Evolutionary conservation across 2,797 vertebrate species (phyloP).

Genomic region (Hyperoplus lanceolatus): DNA sequence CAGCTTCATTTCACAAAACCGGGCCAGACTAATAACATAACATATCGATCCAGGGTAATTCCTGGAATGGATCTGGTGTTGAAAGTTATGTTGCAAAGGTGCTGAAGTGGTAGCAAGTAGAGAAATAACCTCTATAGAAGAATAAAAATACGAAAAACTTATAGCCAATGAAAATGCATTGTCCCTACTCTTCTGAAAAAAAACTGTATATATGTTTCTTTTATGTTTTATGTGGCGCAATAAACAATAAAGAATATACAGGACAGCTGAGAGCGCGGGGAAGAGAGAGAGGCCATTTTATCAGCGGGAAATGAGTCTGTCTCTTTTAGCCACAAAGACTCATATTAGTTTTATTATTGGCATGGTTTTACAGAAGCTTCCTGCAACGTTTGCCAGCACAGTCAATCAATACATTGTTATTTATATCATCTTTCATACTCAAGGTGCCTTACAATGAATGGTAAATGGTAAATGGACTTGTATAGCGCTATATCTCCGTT

Average conservation of each 20-base stretch:
- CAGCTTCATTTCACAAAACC: conserved; percentile 45
- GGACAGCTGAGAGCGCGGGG: conserved; percentile 27
- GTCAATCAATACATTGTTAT: too few relatives aligned
- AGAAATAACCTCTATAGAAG: conserved; percentile 36
- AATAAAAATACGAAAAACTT: conserved; percentile 49
- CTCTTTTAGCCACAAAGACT: conserved; percentile 50
- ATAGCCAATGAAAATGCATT: conserved; percentile 59
- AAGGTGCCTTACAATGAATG: too few relatives aligned
- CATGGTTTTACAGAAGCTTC: conserved; percentile 33
- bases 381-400: conserved; percentile 6
- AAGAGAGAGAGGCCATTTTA: conserved; percentile 54
- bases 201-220: not conserved
- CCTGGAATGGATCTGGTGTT: conserved; percentile 41
- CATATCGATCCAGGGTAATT: conserved; percentile 70
- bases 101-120: conserved; percentile 2
- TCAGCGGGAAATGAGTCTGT: conserved; percentile 60
- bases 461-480: too few relatives aligned
- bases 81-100: conserved; percentile 31
- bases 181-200: conserved; percentile 26
- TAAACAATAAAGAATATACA: conserved; percentile 44
- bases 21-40: conserved; percentile 53
- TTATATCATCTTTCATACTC: too few relatives aligned
- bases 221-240: conserved; percentile 53
- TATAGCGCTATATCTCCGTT: too few relatives aligned
- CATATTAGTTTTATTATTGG: conserved; percentile 53